Base-by-base conservation (phyloP, 2,797 vertebrate species). In the Sandelia bainsii region DNA sequence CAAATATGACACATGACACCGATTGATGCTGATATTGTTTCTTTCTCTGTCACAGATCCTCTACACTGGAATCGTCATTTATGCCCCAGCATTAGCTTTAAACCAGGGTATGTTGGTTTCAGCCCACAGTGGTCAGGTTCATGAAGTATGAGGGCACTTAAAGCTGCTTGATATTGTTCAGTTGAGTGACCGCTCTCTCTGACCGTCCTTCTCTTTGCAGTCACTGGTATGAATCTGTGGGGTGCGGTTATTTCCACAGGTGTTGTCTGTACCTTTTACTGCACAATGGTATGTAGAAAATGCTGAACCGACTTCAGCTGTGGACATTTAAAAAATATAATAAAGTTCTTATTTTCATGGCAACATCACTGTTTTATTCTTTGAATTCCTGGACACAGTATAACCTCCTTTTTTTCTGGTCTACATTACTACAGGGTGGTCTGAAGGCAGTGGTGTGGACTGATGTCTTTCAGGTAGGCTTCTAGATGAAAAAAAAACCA, bases 391-490 rank as follows among this genome's bases (percentile, higher is more conserved):
- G 17, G 17, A 52, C 0, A 50, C 22, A 32, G 42, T n/a, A 8
- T 45, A 45, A 16, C 25, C 40, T 32, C 2, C 23, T 69, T 29
- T 63, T 54, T 67, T 51, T 70, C 68, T 83, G 59, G 16, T 62
- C 73, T 71, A 70, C 91, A 27, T 79, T 85, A 39, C 71, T 54
- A 6, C 93, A 99, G 98, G 98, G 98, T 0, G 98, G 98, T 58
- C 94, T 99, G 44, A 99, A 97, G 90, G 98, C 98, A 0, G 98
- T 99, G 84, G 95, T 99, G 73, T 99, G 98, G 98, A 99, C 97
- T 0, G 98, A 99, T 0, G 97, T 98, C 72, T 96, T 99, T 84
- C 98, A 99, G 93, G 93, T 97, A 77, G 87, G 93, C 44, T 92
- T 95, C 69, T 46, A 7, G 29, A 29, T 64, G 13, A 7, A n/a